Percentiles rank a stretch among this genome's conserved stretches.
Conservation (phyloP, 92 coral and sea anemone species). For the Diadumene lineata region DNA sequence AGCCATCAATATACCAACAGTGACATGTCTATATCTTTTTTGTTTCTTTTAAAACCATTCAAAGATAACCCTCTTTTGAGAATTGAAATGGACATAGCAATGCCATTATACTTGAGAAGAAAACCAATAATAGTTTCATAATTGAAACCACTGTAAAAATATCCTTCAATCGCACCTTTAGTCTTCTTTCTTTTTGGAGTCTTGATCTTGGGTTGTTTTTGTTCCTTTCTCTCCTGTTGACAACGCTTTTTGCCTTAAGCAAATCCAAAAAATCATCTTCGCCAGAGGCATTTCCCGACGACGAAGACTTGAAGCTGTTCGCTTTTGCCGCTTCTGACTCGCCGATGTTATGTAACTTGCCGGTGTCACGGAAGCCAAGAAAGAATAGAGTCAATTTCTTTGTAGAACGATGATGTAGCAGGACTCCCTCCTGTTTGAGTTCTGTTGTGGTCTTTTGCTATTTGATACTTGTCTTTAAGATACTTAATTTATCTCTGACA, state of each 20-base stretch:
- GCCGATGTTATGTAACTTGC: slow-evolving; percentile 14
- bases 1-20: too few species aligned
- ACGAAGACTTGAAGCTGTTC: too few species aligned
- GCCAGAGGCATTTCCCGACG: slow-evolving; percentile 1
- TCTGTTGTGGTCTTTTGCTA: slow-evolving; percentile 32
- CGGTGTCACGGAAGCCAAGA: slow-evolving; percentile 35
- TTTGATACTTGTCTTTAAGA: slow-evolving; percentile 31
- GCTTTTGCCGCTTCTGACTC: slow-evolving; percentile 6
- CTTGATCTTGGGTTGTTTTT: background rate
- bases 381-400: slow-evolving; percentile 21
- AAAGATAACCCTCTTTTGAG: too few species aligned
- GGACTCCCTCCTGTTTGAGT: slow-evolving; percentile 12
- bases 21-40: too few species aligned
- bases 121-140: too few species aligned
- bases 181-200: background rate
- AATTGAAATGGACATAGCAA: too few species aligned
- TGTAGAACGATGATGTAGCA: slow-evolving; percentile 21
- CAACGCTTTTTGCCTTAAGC: background rate
- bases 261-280: background rate
- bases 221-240: background rate
- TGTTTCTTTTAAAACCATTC: too few species aligned
- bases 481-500: slow-evolving; percentile 21
- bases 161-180: background rate
- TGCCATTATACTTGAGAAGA: too few species aligned
- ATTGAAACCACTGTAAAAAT: too few species aligned